Percentiles rank a stretch among this genome's conserved stretches.
phyloP scores from a whole-genome alignment of 53 echinoderm and acorn worm species.

The Mesocentrotus franciscanus region DNA sequence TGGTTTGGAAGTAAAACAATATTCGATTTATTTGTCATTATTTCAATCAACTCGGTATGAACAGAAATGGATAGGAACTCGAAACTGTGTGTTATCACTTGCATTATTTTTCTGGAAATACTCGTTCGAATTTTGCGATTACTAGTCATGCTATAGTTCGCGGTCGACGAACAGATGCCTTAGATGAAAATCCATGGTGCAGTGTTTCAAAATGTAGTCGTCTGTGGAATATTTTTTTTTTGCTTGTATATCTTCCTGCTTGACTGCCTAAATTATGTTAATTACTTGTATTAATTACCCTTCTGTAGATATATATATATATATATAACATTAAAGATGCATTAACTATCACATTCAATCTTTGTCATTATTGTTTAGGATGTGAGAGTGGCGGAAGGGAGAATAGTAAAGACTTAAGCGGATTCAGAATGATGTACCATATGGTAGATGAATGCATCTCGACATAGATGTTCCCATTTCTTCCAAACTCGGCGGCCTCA shows the following conservation, averaged over 20 bases:
- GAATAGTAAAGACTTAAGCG: not conserved
- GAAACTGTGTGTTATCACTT: not conserved
- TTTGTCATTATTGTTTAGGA: too few species aligned
- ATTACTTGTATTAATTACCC: too few species aligned
- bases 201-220: not conserved
- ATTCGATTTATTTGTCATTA: not conserved
- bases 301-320: too few species aligned
- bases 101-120: not conserved
- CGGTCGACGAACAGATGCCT: not conserved
- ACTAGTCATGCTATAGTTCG: not conserved
- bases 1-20: not conserved
- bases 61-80: not conserved
- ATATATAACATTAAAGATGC: too few species aligned
- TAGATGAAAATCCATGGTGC: not conserved
- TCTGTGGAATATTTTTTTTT: not conserved
- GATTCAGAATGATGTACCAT: conserved; percentile 34
- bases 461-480: not conserved
- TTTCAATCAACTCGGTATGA: not conserved
- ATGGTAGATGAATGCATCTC: not conserved
- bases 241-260: not conserved
- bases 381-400: not conserved
- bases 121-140: not conserved
- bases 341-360: too few species aligned
- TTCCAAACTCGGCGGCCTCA: not conserved
- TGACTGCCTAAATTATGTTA: not conserved